Conservation (phyloP, 92 coral and sea anemone species). For the Siderastrea siderea region DNA sequence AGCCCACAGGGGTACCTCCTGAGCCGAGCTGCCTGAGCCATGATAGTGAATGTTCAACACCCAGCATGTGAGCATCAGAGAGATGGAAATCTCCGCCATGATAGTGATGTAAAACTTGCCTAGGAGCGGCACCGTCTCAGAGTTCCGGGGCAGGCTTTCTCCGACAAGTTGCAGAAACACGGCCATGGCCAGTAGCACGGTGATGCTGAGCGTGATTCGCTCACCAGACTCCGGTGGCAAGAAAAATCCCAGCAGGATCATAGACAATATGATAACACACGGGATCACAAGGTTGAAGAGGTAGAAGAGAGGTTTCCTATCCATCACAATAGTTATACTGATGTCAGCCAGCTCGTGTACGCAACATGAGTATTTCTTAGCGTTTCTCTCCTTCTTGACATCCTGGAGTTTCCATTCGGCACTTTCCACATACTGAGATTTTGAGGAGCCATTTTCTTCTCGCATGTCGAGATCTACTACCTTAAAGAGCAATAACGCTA, state of each 20-base stretch:
- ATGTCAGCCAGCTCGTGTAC: constrained; percentile 80
- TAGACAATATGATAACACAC: constrained; percentile 89
- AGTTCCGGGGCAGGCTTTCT: constrained; percentile 96
- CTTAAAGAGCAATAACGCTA: constrained; percentile 34
- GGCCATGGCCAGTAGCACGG: constrained; percentile 96
- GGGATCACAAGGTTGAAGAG: constrained; percentile 95
- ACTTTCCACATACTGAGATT: constrained; percentile 84
- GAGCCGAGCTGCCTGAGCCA: constrained; percentile 82
- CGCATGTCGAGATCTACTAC: constrained; percentile 87
- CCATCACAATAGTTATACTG: constrained; percentile 78
- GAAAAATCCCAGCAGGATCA: constrained; percentile 96
- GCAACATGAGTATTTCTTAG: constrained; percentile 85
- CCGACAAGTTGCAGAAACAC: constrained; percentile 96
- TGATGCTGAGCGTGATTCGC: constrained; percentile 94
- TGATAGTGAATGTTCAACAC: constrained; percentile 94
- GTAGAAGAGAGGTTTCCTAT: constrained; percentile 91
- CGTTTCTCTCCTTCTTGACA: constrained; percentile 69
- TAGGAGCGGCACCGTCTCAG: constrained; percentile 94
- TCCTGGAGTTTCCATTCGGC: constrained; percentile 92
- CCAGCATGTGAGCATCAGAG: constrained; percentile 95
- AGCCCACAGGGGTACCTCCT: constrained; percentile 92
- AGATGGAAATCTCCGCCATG: constrained; percentile 95
- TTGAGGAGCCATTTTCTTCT: constrained; percentile 81
- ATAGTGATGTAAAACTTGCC: constrained; percentile 95
- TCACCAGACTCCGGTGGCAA: constrained; percentile 98